These are phyloP conservation scores for Rattus rattus DNA, from an alignment of 2,113 vertebrate species.

Conservation along the genomic window DNA sequence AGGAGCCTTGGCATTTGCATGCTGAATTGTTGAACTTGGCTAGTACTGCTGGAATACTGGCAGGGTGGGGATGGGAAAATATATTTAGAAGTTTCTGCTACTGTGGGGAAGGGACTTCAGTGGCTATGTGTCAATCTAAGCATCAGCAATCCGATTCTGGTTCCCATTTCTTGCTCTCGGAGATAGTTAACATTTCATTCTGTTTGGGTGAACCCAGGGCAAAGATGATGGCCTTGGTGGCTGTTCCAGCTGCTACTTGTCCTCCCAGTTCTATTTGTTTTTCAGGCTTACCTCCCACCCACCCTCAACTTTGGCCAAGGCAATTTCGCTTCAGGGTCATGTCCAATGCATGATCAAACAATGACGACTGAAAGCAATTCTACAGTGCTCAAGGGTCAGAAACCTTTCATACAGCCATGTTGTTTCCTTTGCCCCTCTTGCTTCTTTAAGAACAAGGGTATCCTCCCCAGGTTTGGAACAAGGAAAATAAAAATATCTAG, in stretches of 20 bases:
- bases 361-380: slow-evolving; percentile 79
- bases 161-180: slow-evolving; percentile 64
- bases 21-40: slow-evolving; percentile 83
- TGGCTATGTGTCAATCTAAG: slow-evolving; percentile 64
- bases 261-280: slow-evolving; percentile 79
- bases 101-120: slow-evolving; percentile 72
- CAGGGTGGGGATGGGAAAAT: slow-evolving; percentile 75
- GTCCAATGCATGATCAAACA: slow-evolving; percentile 81
- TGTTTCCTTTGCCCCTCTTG: slow-evolving; percentile 55
- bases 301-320: slow-evolving; percentile 82
- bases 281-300: slow-evolving; percentile 79
- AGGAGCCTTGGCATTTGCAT: slow-evolving; percentile 82
- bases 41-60: slow-evolving; percentile 80
- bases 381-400: slow-evolving; percentile 77
- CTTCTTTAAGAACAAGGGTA: slow-evolving; percentile 51
- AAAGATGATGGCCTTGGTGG: slow-evolving; percentile 74
- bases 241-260: slow-evolving; percentile 78
- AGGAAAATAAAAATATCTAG: slow-evolving; percentile 52
- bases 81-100: slow-evolving; percentile 82
- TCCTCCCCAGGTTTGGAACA: slow-evolving; percentile 31
- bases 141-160: slow-evolving; percentile 56
- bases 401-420: slow-evolving; percentile 56
- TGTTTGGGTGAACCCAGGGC: slow-evolving; percentile 68
- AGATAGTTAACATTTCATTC: slow-evolving; percentile 82
- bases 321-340: slow-evolving; percentile 83